Evolutionary conservation across 2,888 invertebrate genomes (phyloP).

Genomic region (Brachyptera risi): DNA sequence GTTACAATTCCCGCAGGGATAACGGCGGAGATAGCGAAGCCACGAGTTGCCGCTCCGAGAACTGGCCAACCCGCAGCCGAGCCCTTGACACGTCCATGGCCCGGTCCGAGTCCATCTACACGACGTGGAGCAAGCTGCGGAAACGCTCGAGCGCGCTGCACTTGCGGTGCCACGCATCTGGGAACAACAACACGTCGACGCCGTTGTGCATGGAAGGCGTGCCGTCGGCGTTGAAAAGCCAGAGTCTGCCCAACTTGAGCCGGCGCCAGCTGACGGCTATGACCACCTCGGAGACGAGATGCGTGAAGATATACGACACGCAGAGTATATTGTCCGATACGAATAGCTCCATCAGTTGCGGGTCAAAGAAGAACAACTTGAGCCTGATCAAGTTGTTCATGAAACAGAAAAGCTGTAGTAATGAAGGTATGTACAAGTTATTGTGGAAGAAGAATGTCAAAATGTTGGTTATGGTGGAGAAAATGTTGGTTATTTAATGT

Average conservation of each 20-base stretch:
- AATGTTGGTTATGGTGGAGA: too few relatives aligned
- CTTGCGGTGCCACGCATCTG: constrained; percentile 66
- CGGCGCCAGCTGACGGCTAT: constrained; percentile 24
- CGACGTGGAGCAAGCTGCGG: constrained; percentile 84
- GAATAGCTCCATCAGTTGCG: constrained; percentile 38
- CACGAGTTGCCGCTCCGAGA: neutral
- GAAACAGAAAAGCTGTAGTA: constrained; percentile 82
- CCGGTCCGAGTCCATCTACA: constrained; percentile 82
- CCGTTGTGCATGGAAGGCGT: constrained; percentile 4
- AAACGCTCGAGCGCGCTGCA: constrained; percentile 63
- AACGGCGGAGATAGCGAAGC: neutral
- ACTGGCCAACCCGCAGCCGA: neutral
- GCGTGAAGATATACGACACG: constrained; percentile 39
- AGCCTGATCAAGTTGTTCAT: constrained; percentile 78
- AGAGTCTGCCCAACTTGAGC: constrained; percentile 72
- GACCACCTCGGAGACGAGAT: constrained; percentile 30
- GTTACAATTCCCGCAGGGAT: too few relatives aligned
- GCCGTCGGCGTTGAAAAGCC: constrained; percentile 54
- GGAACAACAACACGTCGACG: constrained; percentile 60
- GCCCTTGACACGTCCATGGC: constrained; percentile 64
- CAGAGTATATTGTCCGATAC: constrained; percentile 35
- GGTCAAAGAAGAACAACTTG: constrained; percentile 12
- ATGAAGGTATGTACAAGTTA: constrained; percentile 59
- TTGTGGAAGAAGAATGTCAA: too few relatives aligned
- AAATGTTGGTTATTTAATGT: too few relatives aligned